A percentile compares a stretch with the other conserved stretches of the same genome.
Conservation (phyloP, 2,888 invertebrate species). For the Tholera decimalis region DNA sequence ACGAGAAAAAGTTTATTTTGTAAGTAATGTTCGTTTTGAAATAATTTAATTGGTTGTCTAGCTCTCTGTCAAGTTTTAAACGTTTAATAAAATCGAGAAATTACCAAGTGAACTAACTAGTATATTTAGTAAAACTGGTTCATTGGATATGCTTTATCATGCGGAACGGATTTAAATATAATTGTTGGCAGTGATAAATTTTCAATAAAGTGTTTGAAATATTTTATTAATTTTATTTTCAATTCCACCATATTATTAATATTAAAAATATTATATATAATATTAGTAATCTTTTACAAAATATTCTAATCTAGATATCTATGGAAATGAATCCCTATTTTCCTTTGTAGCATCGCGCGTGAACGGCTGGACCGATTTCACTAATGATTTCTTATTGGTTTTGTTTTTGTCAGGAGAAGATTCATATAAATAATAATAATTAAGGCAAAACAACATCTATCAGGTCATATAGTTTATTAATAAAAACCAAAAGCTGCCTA, state of each 20-base stretch:
- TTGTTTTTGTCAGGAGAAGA: too few relatives aligned
- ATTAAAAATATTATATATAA: too few relatives aligned
- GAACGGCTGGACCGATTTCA: too few relatives aligned
- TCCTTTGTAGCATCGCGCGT: too few relatives aligned
- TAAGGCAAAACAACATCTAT: too few relatives aligned
- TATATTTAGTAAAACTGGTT: not conserved
- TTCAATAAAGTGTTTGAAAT: not conserved
- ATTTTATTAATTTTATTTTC: too few relatives aligned
- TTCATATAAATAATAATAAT: too few relatives aligned
- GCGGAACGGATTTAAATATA: not conserved
- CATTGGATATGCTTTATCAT: not conserved
- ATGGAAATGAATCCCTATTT: too few relatives aligned
- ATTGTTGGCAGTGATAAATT: not conserved
- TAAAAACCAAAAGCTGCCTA: not conserved
- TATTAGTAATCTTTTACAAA: too few relatives aligned
- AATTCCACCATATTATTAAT: too few relatives aligned
- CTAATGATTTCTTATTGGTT: too few relatives aligned
- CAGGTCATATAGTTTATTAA: not conserved
- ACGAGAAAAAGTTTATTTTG: constrained; percentile 36
- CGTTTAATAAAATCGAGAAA: constrained; percentile 31
- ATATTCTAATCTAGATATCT: too few relatives aligned
- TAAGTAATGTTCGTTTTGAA: constrained; percentile 34
- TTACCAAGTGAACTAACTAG: constrained; percentile 29
- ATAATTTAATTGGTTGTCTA: constrained; percentile 52
- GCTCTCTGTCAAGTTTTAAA: constrained; percentile 14